Percentiles rank a stretch among this genome's conserved stretches.
Conservation (phyloP, 1,140 invertebrate genomes). For the Tetranychus urticae region DNA sequence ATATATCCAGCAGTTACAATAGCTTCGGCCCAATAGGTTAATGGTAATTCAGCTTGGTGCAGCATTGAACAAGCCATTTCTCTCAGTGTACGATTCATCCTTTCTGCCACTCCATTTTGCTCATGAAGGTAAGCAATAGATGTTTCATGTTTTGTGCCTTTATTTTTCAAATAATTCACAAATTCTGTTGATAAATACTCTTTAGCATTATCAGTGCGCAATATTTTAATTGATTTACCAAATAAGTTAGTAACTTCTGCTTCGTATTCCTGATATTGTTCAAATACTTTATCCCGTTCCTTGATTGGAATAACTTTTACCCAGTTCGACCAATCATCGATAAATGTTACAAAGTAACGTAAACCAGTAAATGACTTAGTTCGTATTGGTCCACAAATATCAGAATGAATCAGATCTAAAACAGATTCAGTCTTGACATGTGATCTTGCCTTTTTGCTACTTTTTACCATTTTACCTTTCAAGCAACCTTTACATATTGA, state of each 20-base stretch:
- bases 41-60: neutral
- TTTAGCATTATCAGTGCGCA: conserved; percentile 8
- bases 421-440: neutral
- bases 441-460: neutral
- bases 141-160: neutral
- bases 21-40: neutral
- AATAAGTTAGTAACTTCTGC: conserved; percentile 3
- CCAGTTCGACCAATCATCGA: conserved; percentile 20
- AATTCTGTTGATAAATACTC: conserved; percentile 1
- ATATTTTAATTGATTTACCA: conserved; percentile 1
- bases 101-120: conserved; percentile 21
- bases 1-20: neutral
- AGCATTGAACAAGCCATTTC: conserved; percentile 7
- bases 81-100: conserved; percentile 19
- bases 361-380: conserved; percentile 16
- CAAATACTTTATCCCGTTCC: no score
- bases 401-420: conserved; percentile 8
- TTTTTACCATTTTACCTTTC: neutral
- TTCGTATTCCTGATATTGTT: no score
- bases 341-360: conserved; percentile 20
- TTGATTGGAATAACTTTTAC: no score
- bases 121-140: conserved; percentile 17
- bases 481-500: neutral
- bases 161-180: neutral
- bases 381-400: conserved; percentile 25